phyloP scores from a whole-genome alignment of 2,113 vertebrate species.

The Callaeas wilsoni region DNA sequence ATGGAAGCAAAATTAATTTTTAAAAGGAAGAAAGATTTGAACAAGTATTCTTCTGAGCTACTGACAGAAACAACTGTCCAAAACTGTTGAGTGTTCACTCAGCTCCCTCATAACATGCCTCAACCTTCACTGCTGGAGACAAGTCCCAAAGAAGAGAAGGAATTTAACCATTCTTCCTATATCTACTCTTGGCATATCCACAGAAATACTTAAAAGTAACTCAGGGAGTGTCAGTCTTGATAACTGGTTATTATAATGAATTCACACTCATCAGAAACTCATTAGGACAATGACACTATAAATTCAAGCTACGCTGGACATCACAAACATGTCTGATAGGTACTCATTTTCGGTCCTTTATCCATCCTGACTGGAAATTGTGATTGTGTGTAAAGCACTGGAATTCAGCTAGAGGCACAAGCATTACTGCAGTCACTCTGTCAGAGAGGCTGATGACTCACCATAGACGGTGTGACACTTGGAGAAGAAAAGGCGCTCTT shows the following conservation, averaged over 20 bases:
- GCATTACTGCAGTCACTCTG: background rate
- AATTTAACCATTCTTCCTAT: background rate
- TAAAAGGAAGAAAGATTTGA: background rate
- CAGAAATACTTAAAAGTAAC: background rate
- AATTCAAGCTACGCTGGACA: background rate
- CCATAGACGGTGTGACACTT: constrained; percentile 95
- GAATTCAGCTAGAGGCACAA: constrained; percentile 7
- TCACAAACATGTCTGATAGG: background rate
- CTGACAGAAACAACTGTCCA: background rate
- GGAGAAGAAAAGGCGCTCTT: constrained; percentile 89
- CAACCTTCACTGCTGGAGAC: background rate
- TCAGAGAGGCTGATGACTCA: constrained; percentile 60
- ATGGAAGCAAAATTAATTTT: background rate
- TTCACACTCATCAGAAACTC: background rate
- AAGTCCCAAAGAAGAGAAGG: background rate
- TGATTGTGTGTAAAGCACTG: background rate
- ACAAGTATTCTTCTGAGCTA: background rate
- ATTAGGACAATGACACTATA: background rate
- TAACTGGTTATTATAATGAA: background rate
- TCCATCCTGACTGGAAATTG: background rate
- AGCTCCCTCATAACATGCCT: background rate
- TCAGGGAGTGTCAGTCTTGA: background rate
- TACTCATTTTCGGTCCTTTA: background rate
- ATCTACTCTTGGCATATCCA: background rate
- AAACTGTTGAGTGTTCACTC: background rate